Percentiles rank a stretch among this genome's conserved stretches.
Evolutionary conservation across 2,888 invertebrate species (phyloP).

Genomic region (Steinernema scapterisci): DNA sequence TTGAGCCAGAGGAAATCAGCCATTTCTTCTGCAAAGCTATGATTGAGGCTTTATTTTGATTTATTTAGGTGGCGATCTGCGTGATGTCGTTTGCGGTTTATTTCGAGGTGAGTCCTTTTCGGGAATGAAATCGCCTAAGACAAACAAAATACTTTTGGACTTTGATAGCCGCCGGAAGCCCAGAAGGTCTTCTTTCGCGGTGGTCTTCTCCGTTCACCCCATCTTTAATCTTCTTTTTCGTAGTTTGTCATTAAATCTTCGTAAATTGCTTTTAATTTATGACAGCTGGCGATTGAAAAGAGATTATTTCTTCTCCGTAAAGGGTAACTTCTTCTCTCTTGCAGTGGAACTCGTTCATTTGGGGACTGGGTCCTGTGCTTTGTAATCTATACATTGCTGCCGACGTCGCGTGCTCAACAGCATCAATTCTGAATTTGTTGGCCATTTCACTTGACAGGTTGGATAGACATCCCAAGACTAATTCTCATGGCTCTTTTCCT

Average conservation of each 20-base stretch:
- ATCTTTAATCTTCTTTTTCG: slow-evolving; percentile 17
- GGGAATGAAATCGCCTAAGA: no score
- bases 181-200: background rate
- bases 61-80: slow-evolving; percentile 80
- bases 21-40: background rate
- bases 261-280: slow-evolving; percentile 19
- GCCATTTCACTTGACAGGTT: slow-evolving; percentile 97
- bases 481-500: background rate
- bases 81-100: slow-evolving; percentile 99
- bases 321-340: slow-evolving; percentile 41
- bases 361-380: slow-evolving; percentile 86
- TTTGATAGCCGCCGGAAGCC: background rate
- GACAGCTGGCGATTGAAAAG: background rate
- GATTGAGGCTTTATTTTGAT: background rate
- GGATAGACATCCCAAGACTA: slow-evolving; percentile 52
- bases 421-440: slow-evolving; percentile 95
- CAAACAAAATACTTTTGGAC: no score
- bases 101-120: slow-evolving; percentile 78
- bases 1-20: background rate
- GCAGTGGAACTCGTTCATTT: slow-evolving; percentile 71
- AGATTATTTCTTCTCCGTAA: slow-evolving; percentile 3
- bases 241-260: slow-evolving; percentile 15
- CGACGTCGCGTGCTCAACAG: slow-evolving; percentile 95
- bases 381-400: slow-evolving; percentile 97
- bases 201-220: background rate